A percentile compares a stretch with the other conserved stretches of the same genome.
Conservation (phyloP, 2,888 invertebrate genomes). For the Gymnocheta viridis region DNA sequence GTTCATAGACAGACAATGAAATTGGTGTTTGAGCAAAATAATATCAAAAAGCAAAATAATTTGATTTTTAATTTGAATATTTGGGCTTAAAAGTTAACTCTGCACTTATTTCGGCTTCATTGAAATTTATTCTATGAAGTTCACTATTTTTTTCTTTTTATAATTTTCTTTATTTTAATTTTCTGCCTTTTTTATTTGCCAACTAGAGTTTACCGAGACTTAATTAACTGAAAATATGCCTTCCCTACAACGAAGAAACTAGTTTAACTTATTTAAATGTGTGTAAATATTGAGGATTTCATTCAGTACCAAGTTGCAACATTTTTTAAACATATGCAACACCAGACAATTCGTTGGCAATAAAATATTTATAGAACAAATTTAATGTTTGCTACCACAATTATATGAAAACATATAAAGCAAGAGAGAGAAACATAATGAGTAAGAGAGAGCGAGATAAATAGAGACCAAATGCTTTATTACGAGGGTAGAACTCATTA, state of each 20-base stretch:
- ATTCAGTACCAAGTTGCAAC: slow-evolving; percentile 1
- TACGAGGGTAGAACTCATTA: not conserved
- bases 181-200: not conserved
- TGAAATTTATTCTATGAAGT: too few relatives aligned
- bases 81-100: too few relatives aligned
- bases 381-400: slow-evolving; percentile 31
- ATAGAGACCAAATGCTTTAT: not conserved
- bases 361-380: slow-evolving; percentile 52
- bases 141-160: too few relatives aligned
- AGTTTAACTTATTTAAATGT: slow-evolving; percentile 20
- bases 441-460: not conserved
- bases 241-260: too few relatives aligned
- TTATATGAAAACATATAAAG: not conserved
- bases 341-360: slow-evolving; percentile 6
- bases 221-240: slow-evolving; percentile 53
- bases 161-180: too few relatives aligned
- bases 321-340: slow-evolving; percentile 28
- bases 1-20: too few relatives aligned
- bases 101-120: too few relatives aligned
- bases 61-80: too few relatives aligned
- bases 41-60: too few relatives aligned
- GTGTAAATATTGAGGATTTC: slow-evolving; percentile 32
- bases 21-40: too few relatives aligned
- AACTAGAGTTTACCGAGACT: slow-evolving; percentile 18
- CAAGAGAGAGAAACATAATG: not conserved